Evolutionary conservation across 2,113 vertebrate genomes (phyloP), one percentile per base, ranked within the genome.

Genomic region (Pollimyrus isidori): DNA sequence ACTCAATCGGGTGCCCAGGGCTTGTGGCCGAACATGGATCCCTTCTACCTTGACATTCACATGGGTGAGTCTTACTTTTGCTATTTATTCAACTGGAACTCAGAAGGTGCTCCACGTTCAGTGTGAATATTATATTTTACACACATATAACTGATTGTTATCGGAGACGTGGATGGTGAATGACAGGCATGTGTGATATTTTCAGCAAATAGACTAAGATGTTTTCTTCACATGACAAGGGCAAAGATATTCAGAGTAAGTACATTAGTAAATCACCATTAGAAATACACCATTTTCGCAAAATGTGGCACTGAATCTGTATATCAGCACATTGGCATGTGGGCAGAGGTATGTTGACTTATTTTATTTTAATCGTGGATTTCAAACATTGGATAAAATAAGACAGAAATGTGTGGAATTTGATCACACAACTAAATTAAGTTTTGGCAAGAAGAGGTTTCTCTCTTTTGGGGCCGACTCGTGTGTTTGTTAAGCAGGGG

Each of bases 31-130:
- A 89, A 39, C 35, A 94, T 95, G 95, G 93, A 95, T 85, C 94
- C 94, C 30, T 96, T 95, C 92, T 95, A 93, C 92, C 76, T 92
- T 89, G 93, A 96, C 49, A 7, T 94, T 17, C 92, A 91, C 90
- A 91, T 92, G 88, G 93, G 94, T 95, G 90, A 95, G 94, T 94
- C 62, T 15, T 53, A 26, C 26, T 19, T 87, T 53, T 56, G 50
- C n/a, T 30, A 52, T 86, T n/a, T 87, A 26, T 53, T 87, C 30
- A n/a, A 50, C 85, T 39, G n/a, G 26, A 35, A 35, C 35, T 53
- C 26, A 52, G 26, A 87, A 30, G 26, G 10, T 19, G 26, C 45
- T 10, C 45, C 45, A n/a, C 7, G 45, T 84, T 84, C 23, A 84
- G 17, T 48, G 42, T 11, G 82, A 80, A 48, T 84, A 46, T 84